Percentiles rank a stretch among this genome's conserved stretches.
phyloP scores from a whole-genome alignment of 2,888 invertebrate genomes.

The Pseudoips prasinana region DNA sequence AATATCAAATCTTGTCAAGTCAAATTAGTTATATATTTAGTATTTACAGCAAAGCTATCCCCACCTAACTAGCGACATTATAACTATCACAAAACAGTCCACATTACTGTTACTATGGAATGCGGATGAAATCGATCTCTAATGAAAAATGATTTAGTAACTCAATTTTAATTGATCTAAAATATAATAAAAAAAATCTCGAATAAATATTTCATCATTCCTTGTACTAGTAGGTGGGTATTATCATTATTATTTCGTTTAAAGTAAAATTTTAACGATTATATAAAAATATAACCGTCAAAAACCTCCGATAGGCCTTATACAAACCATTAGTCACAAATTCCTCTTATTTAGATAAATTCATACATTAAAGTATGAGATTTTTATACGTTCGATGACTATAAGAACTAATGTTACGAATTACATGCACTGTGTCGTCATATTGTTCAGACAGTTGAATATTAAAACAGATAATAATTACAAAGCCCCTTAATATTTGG shows the following conservation, averaged over 20 bases:
- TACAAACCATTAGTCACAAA: constrained; percentile 20
- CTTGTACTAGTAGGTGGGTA: constrained; percentile 51
- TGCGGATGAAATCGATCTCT: no score
- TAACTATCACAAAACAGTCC: constrained; percentile 33
- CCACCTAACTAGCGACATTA: constrained; percentile 32
- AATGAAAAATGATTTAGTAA: no score
- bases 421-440: no score
- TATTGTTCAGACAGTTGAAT: no score
- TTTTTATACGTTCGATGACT: not conserved
- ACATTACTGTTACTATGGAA: constrained; percentile 20
- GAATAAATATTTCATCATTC: constrained; percentile 2
- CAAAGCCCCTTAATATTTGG: no score
- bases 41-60: constrained; percentile 16
- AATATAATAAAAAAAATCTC: constrained; percentile 2
- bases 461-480: no score
- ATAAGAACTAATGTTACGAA: no score
- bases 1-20: no score
- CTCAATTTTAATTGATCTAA: not conserved
- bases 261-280: no score
- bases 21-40: constrained; percentile 20
- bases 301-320: constrained; percentile 8
- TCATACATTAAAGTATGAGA: not conserved
- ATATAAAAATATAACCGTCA: not conserved
- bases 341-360: constrained; percentile 1
- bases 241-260: constrained; percentile 15